These are phyloP conservation scores for Ischnus inquisitorius DNA, from an alignment of 2,888 invertebrate species.

Conservation along the genomic window DNA sequence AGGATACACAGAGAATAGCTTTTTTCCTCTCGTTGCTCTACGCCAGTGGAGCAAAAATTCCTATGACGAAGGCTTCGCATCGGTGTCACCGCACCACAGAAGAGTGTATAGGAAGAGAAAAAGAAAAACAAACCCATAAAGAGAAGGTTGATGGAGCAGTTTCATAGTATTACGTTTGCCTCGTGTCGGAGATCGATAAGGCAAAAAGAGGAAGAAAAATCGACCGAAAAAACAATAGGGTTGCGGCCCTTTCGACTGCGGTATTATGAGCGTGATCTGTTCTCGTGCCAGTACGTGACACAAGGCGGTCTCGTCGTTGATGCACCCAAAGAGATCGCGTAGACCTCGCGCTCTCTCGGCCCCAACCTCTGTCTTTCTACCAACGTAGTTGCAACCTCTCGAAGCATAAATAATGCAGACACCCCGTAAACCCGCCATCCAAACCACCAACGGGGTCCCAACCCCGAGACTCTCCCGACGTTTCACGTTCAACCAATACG, in stretches of 20 bases:
- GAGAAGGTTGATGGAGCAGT: slow-evolving; percentile 40
- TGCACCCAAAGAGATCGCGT: slow-evolving; percentile 48
- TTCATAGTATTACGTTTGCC: slow-evolving; percentile 40
- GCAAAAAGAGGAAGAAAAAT: slow-evolving; percentile 5
- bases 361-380: slow-evolving; percentile 60
- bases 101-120: neutral
- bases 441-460: slow-evolving; percentile 48
- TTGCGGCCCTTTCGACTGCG: slow-evolving; percentile 30
- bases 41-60: slow-evolving; percentile 32
- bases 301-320: slow-evolving; percentile 28
- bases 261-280: slow-evolving; percentile 77
- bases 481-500: slow-evolving; percentile 81
- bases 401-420: slow-evolving; percentile 80
- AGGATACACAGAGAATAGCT: slow-evolving; percentile 15
- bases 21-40: neutral
- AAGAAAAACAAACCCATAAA: slow-evolving; percentile 2
- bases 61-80: slow-evolving; percentile 35
- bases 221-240: slow-evolving; percentile 37
- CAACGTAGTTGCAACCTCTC: slow-evolving; percentile 55
- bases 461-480: slow-evolving; percentile 59
- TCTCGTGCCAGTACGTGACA: slow-evolving; percentile 44
- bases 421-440: slow-evolving; percentile 76
- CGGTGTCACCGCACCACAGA: neutral
- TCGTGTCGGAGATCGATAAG: slow-evolving; percentile 55
- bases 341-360: slow-evolving; percentile 36